phyloP scores from a whole-genome alignment of 2,888 invertebrate species.

The Macrosiphum euphorbiae region DNA sequence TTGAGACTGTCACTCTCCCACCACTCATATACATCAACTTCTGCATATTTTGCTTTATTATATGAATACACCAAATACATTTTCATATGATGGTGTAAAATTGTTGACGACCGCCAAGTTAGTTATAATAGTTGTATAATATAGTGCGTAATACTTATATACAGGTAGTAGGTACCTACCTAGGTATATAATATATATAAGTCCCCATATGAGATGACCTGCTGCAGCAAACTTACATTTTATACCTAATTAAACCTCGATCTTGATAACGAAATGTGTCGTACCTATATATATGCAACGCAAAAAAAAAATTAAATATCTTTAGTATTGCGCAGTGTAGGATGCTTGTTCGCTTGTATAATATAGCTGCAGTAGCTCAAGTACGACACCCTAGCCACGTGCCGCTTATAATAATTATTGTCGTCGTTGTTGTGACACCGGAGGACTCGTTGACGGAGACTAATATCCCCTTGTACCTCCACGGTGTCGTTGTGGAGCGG shows the following conservation, averaged over 20 bases:
- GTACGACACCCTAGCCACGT: constrained; percentile 1
- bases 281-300: background rate
- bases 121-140: background rate
- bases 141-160: background rate
- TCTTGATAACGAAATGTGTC: background rate
- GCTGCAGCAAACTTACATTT: background rate
- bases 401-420: background rate
- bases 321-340: background rate
- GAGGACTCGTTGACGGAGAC: constrained; percentile 54
- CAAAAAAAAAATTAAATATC: background rate
- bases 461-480: background rate
- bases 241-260: background rate
- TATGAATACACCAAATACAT: background rate
- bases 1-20: background rate
- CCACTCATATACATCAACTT: background rate
- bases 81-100: background rate
- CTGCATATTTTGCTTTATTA: background rate
- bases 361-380: background rate
- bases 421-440: constrained; percentile 27
- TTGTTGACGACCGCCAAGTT: background rate
- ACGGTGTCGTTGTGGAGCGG: constrained; percentile 36
- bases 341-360: background rate
- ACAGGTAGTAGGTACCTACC: background rate
- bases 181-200: background rate
- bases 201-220: background rate